Base-by-base conservation (phyloP, 2,113 vertebrate genomes). In the Chaetodon trifascialis region DNA sequence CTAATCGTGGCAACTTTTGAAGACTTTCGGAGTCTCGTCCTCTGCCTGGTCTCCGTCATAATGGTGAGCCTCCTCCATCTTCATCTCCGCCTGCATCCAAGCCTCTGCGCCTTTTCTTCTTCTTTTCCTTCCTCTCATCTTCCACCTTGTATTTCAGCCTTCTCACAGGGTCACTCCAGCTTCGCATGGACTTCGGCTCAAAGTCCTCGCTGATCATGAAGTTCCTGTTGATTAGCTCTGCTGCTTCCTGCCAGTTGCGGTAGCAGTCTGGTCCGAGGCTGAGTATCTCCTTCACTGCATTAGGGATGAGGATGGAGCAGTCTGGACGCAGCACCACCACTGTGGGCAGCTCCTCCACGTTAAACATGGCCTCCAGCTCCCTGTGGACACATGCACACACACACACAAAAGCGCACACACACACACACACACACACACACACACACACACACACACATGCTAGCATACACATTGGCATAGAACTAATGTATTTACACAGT, bases 291-390 rank as follows among this genome's bases (percentile, higher is more conserved):
- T 93, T 90, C 63, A 96, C 95, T 0, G 96, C 97, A 0, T 98
- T 95, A 0, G 42, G 73, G 0, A 76, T 90, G 55, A 99, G 95
- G 25, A 98, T 89, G 0, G 96, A 96, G 56, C 96, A 96, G n/a
- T 94, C 94, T 0, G 97, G 97, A 51, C 95, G 96, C 80, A 98
- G 94, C n/a, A 98, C 97, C 90, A 98, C 96, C 77, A 98, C 96
- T 0, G 92, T 94, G 1, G 97, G 98, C 44, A 96, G 89, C 64
- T 94, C 92, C 15, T 94, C 80, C 69, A 97, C 96, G 0, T 93
- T 90, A 69, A 97, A 98, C 84, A 87, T 95, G 81, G 86, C 88
- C 83, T 94, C 92, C 80, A 98, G 94, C 79, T 98, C 95, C 92
- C 97, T 98, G 94, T 47, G 11, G 83, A 83, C 62, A 90, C 36